Evolutionary conservation across 2,797 vertebrate species (phyloP), one percentile per base, ranked within the genome.

Genomic region (Otus scops): DNA sequence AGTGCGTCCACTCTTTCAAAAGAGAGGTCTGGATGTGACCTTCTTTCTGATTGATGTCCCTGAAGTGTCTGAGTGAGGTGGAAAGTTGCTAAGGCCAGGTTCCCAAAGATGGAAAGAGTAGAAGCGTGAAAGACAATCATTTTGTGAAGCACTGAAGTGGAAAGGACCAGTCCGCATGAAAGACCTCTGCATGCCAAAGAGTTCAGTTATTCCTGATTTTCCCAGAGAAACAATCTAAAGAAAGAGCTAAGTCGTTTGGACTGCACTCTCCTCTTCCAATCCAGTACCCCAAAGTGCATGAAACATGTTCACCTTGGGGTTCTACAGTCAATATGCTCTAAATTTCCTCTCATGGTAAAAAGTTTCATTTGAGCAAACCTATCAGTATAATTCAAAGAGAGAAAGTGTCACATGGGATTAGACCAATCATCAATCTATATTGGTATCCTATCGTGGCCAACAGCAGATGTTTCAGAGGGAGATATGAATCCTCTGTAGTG

Each of bases 401-500:
- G 88, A 71, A 89, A 85, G 14, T 85, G 75, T 67, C 77, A 60
- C 48, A 38, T 85, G 83, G 53, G 50, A 95, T 95, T 95, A 97
- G 53, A 70, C 56, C 79, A 89, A 75, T 94, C 86, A 96, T 96
- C 78, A 95, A 74, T 95, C 85, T 84, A 43, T 45, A 70, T n/a
- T 70, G 83, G 34, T 79, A 84, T 89, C 88, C 59, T 79, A 79
- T 57, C 85, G 92, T 85, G 88, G 71, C 90, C 80, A 67, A 87
- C 78, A 95, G 70, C 94, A 96, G 80, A 90, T 97, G 96, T 87
- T 97, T 91, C 88, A 77, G 70, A 88, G 56, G 36, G 41, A 94
- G 60, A 73, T 67, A 54, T 12, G 47, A 93, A 93, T 61, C 26
- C 48, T 91, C 47, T 34, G 22, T 68, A 54, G 30, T 39, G 32